Conservation (phyloP, 2,113 vertebrate genomes). For the Rhinoptilus africanus region DNA sequence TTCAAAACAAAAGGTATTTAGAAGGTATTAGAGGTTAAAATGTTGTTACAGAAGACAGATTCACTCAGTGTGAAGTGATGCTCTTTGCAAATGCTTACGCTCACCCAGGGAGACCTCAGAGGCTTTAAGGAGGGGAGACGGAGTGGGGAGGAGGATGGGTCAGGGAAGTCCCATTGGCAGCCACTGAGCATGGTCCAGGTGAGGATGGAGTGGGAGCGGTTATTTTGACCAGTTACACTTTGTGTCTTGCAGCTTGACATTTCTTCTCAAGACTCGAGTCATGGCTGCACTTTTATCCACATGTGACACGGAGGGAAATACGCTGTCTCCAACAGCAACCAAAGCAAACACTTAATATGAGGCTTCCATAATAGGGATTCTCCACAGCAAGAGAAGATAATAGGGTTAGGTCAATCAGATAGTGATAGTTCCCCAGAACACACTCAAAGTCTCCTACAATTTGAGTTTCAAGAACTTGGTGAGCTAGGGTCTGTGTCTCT, state of each 20-base stretch:
- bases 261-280: neutral
- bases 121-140: neutral
- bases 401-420: neutral
- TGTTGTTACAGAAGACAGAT: neutral
- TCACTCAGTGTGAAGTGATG: neutral
- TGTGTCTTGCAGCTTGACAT: neutral
- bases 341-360: neutral
- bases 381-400: neutral
- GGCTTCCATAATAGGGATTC: neutral
- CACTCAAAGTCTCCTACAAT: neutral
- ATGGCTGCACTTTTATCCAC: neutral
- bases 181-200: neutral
- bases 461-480: neutral
- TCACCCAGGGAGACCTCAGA: neutral
- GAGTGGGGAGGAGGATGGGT: neutral
- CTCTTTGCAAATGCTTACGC: neutral
- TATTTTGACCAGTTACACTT: neutral
- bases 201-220: neutral
- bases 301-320: neutral
- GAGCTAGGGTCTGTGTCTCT: neutral
- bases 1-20: constrained; percentile 11
- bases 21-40: neutral
- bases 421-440: neutral
- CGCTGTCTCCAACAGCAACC: neutral
- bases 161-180: neutral